Conservation (phyloP, 1,140 invertebrate genomes). For the Rhopalosiphum padi region DNA sequence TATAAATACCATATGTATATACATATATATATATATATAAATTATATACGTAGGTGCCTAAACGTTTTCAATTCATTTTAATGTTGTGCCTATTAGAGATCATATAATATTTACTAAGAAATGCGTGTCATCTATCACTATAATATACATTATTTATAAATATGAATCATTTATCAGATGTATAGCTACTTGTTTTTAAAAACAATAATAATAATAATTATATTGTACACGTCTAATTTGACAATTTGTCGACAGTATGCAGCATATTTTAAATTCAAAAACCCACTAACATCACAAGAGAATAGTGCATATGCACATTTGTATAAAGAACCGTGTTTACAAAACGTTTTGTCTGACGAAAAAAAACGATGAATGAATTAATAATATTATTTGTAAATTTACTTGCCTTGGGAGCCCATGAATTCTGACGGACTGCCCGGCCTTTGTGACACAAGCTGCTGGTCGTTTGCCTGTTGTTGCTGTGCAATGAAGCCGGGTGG, state of each 20-base stretch:
- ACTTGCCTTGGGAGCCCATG: constrained; percentile 58
- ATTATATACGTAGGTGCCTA: background rate
- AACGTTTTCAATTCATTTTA: background rate
- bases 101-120: background rate
- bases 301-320: background rate
- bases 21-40: background rate
- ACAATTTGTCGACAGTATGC: background rate
- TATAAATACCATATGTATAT: background rate
- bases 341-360: background rate
- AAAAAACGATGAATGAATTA: background rate
- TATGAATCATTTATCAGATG: background rate
- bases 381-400: background rate
- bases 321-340: background rate
- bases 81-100: background rate
- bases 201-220: background rate
- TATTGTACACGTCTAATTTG: background rate
- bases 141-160: too few relatives aligned
- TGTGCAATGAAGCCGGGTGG: constrained; percentile 69
- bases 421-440: constrained; percentile 58
- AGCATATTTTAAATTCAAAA: background rate
- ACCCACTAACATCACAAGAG: background rate
- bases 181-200: constrained; percentile 16
- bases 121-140: background rate
- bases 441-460: constrained; percentile 61
- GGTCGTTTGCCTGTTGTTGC: constrained; percentile 66